phyloP scores from a whole-genome alignment of 2,113 vertebrate species.

The Gallinago undulata region DNA sequence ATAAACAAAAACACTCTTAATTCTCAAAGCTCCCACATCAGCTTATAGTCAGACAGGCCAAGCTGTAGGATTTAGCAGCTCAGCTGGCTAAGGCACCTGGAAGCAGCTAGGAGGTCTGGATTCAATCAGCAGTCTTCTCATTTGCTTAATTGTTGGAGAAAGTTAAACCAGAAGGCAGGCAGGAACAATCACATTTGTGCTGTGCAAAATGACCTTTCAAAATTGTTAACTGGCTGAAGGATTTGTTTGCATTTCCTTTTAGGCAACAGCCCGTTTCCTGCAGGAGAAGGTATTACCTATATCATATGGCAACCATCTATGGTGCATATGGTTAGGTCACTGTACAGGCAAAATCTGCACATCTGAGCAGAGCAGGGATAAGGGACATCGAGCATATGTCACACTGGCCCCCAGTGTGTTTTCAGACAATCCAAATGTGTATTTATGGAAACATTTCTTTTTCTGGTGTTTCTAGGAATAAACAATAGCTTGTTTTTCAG shows the following conservation, averaged over 20 bases:
- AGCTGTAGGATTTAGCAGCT: slow-evolving; percentile 63
- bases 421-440: neutral
- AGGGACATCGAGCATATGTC: neutral
- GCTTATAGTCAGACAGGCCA: slow-evolving; percentile 54
- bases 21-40: slow-evolving; percentile 58
- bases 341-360: neutral
- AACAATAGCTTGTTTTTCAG: neutral
- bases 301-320: neutral
- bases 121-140: slow-evolving; percentile 48
- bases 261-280: neutral
- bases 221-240: slow-evolving; percentile 4
- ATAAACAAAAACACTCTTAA: slow-evolving; percentile 62
- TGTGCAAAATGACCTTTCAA: slow-evolving; percentile 14
- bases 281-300: neutral
- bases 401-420: neutral
- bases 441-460: neutral
- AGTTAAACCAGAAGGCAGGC: slow-evolving; percentile 57
- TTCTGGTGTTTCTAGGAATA: neutral
- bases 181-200: slow-evolving; percentile 3
- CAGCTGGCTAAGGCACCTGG: slow-evolving; percentile 65
- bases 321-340: neutral
- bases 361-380: neutral
- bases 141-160: slow-evolving; percentile 64
- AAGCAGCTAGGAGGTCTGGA: slow-evolving; percentile 42
- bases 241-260: slow-evolving; percentile 52